Evolutionary conservation across 2,888 invertebrate species (phyloP), one percentile per base, ranked within the genome.

Genomic region (Ormyrus pomaceus): DNA sequence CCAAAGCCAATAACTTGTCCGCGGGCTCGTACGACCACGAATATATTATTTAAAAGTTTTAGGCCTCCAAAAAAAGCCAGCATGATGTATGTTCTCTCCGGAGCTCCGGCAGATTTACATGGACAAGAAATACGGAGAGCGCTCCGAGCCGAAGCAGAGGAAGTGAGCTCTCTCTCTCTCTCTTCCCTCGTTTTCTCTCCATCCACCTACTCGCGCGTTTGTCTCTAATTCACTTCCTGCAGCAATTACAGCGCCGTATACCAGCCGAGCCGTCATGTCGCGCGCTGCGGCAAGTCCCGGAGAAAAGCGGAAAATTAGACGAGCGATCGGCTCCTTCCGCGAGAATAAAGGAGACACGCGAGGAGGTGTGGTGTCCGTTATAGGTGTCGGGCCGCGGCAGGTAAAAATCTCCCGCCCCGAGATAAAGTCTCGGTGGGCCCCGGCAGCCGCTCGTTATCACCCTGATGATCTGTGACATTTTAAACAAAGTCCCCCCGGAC

Each of bases 401-500:
- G 86, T 85, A 86, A 84, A 83, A 85, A 80, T 82, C 84, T 82
- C 81, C 34, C 10, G 53, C 45, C 4, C 53, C 58, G 13, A 68
- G 78, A 79, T 73, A 79, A 79, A 56, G 56, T 71, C 65, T 70
- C 19, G 19, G 19, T 1, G 19, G 19, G 55, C 68, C 46, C 61
- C 46, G 46, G 9, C 13, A 50, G 48, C 13, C 10, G 50, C 50
- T 46, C 79, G 82, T 85, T 87, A 87, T 87, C 87, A 84, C 77
- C 75, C 82, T 85, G 86, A 88, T 88, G 85, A 88, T 88, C 86
- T 86, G 85, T 84, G 85, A 87, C 85, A 84, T 84, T 84, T 34
- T 84, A 82, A 84, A 83, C 84, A 86, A 84, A 85, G 82, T 81
- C 82, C 84, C 81, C 82, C 34, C 4, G 3, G 3, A 34, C 34